Conservation (phyloP, 2,113 vertebrate genomes). For the Hydrochoerus hydrochaeris region DNA sequence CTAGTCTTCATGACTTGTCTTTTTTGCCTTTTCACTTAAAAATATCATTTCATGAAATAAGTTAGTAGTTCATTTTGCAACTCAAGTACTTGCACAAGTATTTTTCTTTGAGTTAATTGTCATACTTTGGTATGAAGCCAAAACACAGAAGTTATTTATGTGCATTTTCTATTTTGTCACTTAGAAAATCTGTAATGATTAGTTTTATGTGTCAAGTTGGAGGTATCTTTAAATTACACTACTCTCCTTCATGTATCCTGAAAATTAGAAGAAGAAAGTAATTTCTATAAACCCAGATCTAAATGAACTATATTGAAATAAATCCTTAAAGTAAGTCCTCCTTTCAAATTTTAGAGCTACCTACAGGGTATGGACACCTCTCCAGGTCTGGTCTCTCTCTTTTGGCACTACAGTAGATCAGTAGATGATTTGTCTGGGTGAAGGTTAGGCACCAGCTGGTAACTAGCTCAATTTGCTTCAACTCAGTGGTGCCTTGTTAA, state of each 20-base stretch:
- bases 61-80: background rate
- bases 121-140: background rate
- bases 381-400: background rate
- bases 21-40: background rate
- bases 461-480: slow-evolving; percentile 82
- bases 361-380: background rate
- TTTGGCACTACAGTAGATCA: too few relatives aligned
- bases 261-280: background rate
- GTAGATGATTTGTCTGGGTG: background rate
- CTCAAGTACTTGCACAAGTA: background rate
- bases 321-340: background rate
- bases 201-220: background rate
- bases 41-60: slow-evolving; percentile 11
- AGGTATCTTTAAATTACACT: background rate
- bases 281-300: background rate
- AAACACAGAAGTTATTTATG: background rate
- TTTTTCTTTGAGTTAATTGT: background rate
- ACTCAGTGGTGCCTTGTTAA: slow-evolving; percentile 77
- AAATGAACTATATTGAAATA: background rate
- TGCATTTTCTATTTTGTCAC: background rate
- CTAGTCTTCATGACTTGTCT: background rate
- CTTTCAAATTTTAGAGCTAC: background rate
- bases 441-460: slow-evolving; percentile 59
- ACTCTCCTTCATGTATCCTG: background rate
- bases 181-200: background rate